Conservation (phyloP, 2,888 invertebrate genomes). For the Cybosia mesomella region DNA sequence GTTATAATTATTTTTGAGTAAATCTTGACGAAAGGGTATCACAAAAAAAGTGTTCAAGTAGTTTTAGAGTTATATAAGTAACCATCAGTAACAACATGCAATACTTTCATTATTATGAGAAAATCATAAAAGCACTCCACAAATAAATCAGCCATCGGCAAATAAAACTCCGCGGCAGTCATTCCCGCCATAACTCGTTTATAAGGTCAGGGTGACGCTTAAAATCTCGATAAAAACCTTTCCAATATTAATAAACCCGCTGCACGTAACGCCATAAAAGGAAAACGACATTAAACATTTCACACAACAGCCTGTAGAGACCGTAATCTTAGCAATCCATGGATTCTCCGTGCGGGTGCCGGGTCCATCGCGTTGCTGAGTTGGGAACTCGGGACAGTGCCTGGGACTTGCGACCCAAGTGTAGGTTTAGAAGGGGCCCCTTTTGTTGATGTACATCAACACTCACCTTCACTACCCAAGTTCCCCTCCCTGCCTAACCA, state of each 20-base stretch:
- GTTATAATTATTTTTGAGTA: too few species aligned
- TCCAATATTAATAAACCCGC: not conserved
- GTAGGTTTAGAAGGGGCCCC: too few species aligned
- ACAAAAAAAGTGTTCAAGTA: too few species aligned
- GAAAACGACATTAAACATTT: conserved; percentile 8
- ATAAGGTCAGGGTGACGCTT: not conserved
- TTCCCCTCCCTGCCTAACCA: too few species aligned
- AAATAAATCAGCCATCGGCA: not conserved
- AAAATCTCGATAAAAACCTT: conserved; percentile 6
- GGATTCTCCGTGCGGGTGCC: too few species aligned
- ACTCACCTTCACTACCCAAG: too few species aligned
- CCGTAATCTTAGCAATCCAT: too few species aligned
- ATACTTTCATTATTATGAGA: not conserved
- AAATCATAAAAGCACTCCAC: not conserved
- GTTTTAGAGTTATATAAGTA: not conserved
- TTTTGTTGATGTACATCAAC: too few species aligned
- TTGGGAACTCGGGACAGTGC: too few species aligned
- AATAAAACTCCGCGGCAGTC: not conserved
- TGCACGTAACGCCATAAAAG: conserved; percentile 4
- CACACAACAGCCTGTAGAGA: conserved; percentile 12
- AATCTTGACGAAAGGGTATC: too few species aligned
- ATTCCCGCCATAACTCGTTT: not conserved
- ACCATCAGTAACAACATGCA: not conserved
- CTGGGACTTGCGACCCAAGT: too few species aligned
- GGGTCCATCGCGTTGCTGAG: too few species aligned